These are phyloP conservation scores for Ophioninae sp. DNA, from an alignment of 2,888 invertebrate species.

Conservation along the genomic window DNA sequence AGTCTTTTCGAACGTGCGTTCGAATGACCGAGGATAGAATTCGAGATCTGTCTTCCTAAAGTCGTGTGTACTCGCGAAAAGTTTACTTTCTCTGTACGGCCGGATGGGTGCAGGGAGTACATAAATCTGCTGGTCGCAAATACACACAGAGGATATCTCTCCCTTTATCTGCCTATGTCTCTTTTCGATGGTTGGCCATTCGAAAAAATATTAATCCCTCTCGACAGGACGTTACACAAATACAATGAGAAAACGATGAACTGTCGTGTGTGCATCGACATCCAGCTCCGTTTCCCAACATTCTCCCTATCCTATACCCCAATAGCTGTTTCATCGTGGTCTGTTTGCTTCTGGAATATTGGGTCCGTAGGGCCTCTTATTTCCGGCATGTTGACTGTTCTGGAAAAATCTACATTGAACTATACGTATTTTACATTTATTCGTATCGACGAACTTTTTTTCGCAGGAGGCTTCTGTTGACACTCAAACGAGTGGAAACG, in stretches of 20 bases:
- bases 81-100: constrained; percentile 19
- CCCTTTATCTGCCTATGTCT: not conserved
- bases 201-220: constrained; percentile 46
- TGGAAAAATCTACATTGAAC: not conserved
- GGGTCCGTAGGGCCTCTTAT: constrained; percentile 8
- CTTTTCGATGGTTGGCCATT: constrained; percentile 18
- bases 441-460: not conserved
- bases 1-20: constrained; percentile 33
- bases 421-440: constrained; percentile 18
- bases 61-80: constrained; percentile 20
- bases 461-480: not conserved
- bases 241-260: constrained; percentile 60
- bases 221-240: constrained; percentile 47
- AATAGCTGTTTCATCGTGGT: not conserved
- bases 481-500: not conserved
- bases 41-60: constrained; percentile 10
- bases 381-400: not conserved
- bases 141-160: not conserved
- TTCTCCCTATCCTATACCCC: not conserved
- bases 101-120: constrained; percentile 4
- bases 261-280: constrained; percentile 39
- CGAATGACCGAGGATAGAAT: constrained; percentile 7
- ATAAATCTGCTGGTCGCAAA: constrained; percentile 3
- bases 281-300: not conserved
- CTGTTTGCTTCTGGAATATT: constrained; percentile 49